Percentiles rank a stretch among this genome's conserved stretches.
phyloP scores from a whole-genome alignment of 2,113 vertebrate genomes.

The Psilopsiagon aymara region DNA sequence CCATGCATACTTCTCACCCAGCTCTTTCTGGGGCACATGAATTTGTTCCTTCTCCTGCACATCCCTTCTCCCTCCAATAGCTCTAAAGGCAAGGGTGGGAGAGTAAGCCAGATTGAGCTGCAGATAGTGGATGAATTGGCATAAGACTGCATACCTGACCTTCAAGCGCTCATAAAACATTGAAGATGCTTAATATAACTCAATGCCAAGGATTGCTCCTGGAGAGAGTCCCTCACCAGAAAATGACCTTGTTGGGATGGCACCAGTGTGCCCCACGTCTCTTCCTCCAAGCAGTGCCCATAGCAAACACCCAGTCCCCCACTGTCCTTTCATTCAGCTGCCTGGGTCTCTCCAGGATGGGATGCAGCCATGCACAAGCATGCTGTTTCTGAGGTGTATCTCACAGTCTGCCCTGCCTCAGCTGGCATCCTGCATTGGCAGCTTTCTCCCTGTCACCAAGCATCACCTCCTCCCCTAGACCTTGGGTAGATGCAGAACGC shows the following conservation, averaged over 20 bases:
- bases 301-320: not conserved
- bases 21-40: not conserved
- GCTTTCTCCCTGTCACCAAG: not conserved
- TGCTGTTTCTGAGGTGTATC: not conserved
- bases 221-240: not conserved
- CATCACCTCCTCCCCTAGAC: not conserved
- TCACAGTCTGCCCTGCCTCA: not conserved
- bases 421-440: not conserved
- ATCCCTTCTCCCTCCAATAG: not conserved
- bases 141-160: slow-evolving; percentile 37
- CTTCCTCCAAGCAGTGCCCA: not conserved
- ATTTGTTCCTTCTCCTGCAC: not conserved
- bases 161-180: slow-evolving; percentile 73
- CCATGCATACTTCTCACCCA: accelerated
- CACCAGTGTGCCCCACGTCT: accelerated
- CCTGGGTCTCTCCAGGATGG: not conserved
- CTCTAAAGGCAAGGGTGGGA: not conserved
- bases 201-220: not conserved
- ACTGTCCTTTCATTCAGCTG: not conserved
- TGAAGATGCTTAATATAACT: slow-evolving; percentile 65
- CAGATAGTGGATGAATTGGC: slow-evolving; percentile 25
- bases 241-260: not conserved
- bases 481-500: not conserved
- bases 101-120: not conserved
- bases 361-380: accelerated